phyloP scores from a whole-genome alignment of 1,140 invertebrate genomes.

The Drosophila carrolli region DNA sequence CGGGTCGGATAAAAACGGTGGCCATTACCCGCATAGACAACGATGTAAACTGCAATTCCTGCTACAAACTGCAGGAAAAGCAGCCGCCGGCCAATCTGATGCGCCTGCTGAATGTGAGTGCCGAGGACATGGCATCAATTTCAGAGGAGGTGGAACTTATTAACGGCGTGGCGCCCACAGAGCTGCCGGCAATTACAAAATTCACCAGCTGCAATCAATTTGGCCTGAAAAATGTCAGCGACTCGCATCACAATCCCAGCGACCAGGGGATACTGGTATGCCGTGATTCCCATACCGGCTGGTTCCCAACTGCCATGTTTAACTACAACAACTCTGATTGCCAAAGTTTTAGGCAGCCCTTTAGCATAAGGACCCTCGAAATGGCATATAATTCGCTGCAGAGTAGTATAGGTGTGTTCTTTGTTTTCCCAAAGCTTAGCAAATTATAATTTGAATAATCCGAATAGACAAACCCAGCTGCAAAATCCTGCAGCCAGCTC shows the following conservation, averaged over 20 bases:
- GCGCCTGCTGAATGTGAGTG: slow-evolving; percentile 63
- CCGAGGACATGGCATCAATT: slow-evolving; percentile 74
- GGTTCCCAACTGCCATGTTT: slow-evolving; percentile 74
- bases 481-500: slow-evolving; percentile 22
- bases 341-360: slow-evolving; percentile 67
- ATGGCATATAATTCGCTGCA: slow-evolving; percentile 63
- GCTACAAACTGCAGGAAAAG: slow-evolving; percentile 68
- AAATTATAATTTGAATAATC: slow-evolving; percentile 4
- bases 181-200: slow-evolving; percentile 58
- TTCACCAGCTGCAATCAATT: slow-evolving; percentile 77
- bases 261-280: slow-evolving; percentile 82
- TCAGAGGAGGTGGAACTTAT: slow-evolving; percentile 72
- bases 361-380: slow-evolving; percentile 62
- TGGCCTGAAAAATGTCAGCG: slow-evolving; percentile 51
- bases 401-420: slow-evolving; percentile 57
- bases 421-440: background rate
- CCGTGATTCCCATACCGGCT: slow-evolving; percentile 60
- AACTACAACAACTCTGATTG: slow-evolving; percentile 77
- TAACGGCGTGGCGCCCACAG: slow-evolving; percentile 26
- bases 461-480: slow-evolving; percentile 60
- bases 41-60: slow-evolving; percentile 46
- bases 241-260: slow-evolving; percentile 36
- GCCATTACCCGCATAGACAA: slow-evolving; percentile 32
- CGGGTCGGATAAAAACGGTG: slow-evolving; percentile 73
- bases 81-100: slow-evolving; percentile 60